Conservation (phyloP, 2,113 vertebrate genomes). For the Aptenodytes patagonicus region DNA sequence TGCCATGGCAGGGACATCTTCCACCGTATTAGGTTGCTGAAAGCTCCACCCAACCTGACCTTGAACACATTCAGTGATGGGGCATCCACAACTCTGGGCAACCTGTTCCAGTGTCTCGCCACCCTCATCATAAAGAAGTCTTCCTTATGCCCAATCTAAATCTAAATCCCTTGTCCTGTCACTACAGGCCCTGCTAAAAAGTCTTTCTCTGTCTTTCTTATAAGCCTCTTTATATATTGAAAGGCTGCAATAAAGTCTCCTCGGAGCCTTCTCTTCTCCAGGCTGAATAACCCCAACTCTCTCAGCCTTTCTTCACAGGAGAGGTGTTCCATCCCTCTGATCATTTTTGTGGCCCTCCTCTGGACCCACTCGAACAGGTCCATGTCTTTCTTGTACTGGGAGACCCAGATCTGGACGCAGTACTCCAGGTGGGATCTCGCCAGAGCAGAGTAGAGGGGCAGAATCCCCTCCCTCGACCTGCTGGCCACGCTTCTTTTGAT, state of each 20-base stretch:
- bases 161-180: neutral
- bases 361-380: rapidly evolving
- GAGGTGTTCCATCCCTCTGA: neutral
- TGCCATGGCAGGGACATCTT: neutral
- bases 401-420: neutral
- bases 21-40: neutral
- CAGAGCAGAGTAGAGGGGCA: rapidly evolving
- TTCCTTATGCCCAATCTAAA: neutral
- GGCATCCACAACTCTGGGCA: neutral
- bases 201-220: neutral
- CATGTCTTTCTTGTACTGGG: neutral
- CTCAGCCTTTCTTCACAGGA: neutral
- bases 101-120: neutral
- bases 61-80: neutral
- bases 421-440: rapidly evolving
- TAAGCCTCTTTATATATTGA: neutral
- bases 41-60: neutral
- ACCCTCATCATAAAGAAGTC: neutral
- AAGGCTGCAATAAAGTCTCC: neutral
- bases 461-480: neutral
- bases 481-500: neutral
- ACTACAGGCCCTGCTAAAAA: neutral
- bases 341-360: neutral
- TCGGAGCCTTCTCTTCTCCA: neutral
- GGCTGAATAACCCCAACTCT: neutral